Conservation (phyloP, 1,140 invertebrate species). For the Penaeus japonicus region DNA sequence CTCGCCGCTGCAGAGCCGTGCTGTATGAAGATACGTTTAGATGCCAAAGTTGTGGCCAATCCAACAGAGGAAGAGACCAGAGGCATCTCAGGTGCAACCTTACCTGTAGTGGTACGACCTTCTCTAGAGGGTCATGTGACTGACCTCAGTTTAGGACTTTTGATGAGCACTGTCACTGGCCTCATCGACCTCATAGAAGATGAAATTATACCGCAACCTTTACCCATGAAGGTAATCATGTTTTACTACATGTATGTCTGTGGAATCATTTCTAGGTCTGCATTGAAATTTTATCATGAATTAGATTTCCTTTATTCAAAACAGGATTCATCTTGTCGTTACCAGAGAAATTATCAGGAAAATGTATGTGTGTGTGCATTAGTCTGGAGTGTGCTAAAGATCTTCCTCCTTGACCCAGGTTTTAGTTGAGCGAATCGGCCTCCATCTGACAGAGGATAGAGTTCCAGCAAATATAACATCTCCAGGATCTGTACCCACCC, state of each 20-base stretch:
- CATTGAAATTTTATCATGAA: background rate
- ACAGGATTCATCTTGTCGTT: too few relatives aligned
- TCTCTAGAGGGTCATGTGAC: slow-evolving; percentile 72
- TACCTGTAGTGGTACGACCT: slow-evolving; percentile 28
- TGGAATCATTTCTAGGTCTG: background rate
- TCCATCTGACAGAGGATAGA: slow-evolving; percentile 81
- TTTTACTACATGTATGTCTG: background rate
- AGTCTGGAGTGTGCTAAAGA: background rate
- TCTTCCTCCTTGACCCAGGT: slow-evolving; percentile 67
- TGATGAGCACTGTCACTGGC: slow-evolving; percentile 81
- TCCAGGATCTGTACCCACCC: slow-evolving; percentile 80
- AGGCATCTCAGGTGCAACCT: slow-evolving; percentile 35
- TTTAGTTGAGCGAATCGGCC: slow-evolving; percentile 73
- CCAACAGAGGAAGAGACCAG: background rate
- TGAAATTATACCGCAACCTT: slow-evolving; percentile 78
- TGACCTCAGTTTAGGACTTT: slow-evolving; percentile 75
- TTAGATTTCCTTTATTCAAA: too few relatives aligned
- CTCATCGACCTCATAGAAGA: slow-evolving; percentile 85
- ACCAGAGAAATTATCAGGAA: background rate
- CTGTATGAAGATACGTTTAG: slow-evolving; percentile 45
- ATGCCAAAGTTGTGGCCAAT: slow-evolving; percentile 27
- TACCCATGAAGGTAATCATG: slow-evolving; percentile 78
- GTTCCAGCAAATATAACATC: slow-evolving; percentile 81
- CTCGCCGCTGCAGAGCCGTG: slow-evolving; percentile 27
- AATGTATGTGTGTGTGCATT: background rate